Evolutionary conservation across 2,113 vertebrate species (phyloP).

Genomic region (Pangasianodon gigas): DNA sequence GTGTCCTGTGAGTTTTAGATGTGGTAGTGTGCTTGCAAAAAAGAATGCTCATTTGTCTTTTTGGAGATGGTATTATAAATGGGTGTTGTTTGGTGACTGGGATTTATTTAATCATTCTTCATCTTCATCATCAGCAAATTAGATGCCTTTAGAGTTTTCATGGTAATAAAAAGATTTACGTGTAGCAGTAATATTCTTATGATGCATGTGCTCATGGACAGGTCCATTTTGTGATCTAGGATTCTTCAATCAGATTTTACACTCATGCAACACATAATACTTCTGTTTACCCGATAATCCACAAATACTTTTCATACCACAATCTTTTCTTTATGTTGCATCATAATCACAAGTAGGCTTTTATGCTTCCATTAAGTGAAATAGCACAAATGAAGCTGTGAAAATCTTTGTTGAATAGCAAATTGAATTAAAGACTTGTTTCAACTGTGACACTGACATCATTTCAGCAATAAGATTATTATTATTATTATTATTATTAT

Average conservation of each 20-base stretch:
- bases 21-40: not conserved
- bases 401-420: not conserved
- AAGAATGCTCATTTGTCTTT: not conserved
- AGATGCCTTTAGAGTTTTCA: too few relatives aligned
- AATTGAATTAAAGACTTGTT: not conserved
- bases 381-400: not conserved
- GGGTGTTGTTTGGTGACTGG: not conserved
- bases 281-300: not conserved
- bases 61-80: not conserved
- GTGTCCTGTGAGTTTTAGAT: not conserved
- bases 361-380: not conserved
- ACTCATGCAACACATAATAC: too few relatives aligned
- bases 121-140: too few relatives aligned
- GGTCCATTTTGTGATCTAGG: not conserved
- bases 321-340: not conserved
- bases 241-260: not conserved
- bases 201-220: not conserved
- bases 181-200: not conserved
- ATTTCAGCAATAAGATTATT: not conserved
- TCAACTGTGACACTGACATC: not conserved
- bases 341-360: not conserved
- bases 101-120: not conserved
- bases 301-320: not conserved
- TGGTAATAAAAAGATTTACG: not conserved
- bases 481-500: too few relatives aligned